Evolutionary conservation across 2,113 vertebrate genomes (phyloP).

Genomic region (Menura novaehollandiae): DNA sequence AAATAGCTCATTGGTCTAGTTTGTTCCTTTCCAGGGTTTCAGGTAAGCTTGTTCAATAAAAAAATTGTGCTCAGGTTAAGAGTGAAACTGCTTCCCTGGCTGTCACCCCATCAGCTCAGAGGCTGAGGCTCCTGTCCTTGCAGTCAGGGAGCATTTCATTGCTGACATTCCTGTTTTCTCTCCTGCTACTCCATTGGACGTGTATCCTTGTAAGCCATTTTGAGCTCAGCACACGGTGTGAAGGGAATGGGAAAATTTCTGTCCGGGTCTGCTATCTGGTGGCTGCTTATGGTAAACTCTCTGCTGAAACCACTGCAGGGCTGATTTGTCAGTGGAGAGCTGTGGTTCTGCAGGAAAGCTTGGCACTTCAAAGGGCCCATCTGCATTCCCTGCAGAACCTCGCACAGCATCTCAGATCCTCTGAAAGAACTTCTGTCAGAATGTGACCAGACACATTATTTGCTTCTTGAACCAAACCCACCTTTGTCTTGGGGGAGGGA

Average conservation of each 20-base stretch:
- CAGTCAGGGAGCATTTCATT: not conserved
- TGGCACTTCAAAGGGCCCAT: not conserved
- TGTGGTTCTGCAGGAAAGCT: not conserved
- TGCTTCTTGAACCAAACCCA: not conserved
- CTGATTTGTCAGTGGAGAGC: not conserved
- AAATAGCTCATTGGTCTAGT: not conserved
- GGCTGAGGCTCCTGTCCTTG: not conserved
- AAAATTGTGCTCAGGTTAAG: not conserved
- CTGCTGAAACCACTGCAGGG: not conserved
- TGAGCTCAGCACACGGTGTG: not conserved
- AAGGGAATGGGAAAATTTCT: not conserved
- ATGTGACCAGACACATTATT: not conserved
- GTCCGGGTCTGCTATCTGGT: not conserved
- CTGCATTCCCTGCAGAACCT: not conserved
- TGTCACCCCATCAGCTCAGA: not conserved
- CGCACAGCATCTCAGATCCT: not conserved
- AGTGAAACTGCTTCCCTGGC: not conserved
- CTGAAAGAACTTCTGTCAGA: not conserved
- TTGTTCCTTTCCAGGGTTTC: not conserved
- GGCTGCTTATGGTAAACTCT: not conserved
- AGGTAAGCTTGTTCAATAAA: not conserved
- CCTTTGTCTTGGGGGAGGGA: not conserved
- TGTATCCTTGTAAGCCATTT: not conserved
- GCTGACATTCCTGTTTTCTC: not conserved
- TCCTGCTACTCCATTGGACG: not conserved